These are phyloP conservation scores for Pseudachorutes palmiensis DNA, from an alignment of 1,140 invertebrate genomes.

Conservation along the genomic window DNA sequence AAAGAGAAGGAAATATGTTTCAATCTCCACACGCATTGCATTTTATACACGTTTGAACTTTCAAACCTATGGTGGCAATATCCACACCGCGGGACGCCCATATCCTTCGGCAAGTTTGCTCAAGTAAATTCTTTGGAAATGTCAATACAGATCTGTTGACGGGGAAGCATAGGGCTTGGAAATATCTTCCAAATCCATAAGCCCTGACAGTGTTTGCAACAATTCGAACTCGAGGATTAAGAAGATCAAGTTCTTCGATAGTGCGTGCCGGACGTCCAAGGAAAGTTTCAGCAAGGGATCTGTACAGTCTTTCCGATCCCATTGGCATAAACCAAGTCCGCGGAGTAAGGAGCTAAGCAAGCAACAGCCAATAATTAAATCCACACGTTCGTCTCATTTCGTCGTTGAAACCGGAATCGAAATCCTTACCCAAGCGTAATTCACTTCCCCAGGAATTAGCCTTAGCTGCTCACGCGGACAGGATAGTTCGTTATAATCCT, in stretches of 20 bases:
- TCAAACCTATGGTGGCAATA: background rate
- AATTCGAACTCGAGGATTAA: constrained; percentile 1
- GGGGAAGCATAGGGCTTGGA: background rate
- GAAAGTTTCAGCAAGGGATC: constrained; percentile 10
- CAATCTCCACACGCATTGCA: background rate
- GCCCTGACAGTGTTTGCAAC: background rate
- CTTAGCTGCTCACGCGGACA: background rate
- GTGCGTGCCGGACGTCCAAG: background rate
- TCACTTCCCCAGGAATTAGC: background rate
- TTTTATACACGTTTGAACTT: background rate
- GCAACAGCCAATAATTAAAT: background rate
- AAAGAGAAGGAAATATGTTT: background rate
- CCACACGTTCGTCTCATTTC: background rate
- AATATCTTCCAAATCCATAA: background rate
- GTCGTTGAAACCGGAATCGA: background rate
- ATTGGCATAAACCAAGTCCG: constrained; percentile 2
- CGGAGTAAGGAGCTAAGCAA: background rate
- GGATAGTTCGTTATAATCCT: background rate
- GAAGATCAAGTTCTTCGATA: background rate
- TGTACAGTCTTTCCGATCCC: background rate
- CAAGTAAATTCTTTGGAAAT: constrained; percentile 6
- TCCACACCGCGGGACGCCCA: background rate
- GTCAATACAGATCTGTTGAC: background rate
- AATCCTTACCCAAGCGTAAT: constrained; percentile 1
- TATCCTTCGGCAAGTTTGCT: background rate